Evolutionary conservation across 2,888 invertebrate species (phyloP).

Genomic region (Archaeoteleia sp.): DNA sequence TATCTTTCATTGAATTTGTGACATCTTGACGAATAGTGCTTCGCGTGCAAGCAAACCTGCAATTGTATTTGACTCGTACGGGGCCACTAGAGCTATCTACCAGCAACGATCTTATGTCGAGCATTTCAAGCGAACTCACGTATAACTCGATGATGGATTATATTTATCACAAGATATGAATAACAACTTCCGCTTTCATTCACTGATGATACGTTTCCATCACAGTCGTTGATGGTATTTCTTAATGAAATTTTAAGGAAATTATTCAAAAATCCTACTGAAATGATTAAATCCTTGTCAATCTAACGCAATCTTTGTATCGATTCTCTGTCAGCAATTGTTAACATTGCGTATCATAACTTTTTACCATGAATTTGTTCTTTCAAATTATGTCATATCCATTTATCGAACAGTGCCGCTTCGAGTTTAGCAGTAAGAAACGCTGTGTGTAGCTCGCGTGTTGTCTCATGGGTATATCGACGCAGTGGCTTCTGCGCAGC

Average conservation of each 20-base stretch:
- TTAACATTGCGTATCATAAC: too few species aligned
- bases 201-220: too few species aligned
- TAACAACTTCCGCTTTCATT: too few species aligned
- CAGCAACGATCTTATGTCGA: constrained; percentile 38
- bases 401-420: not conserved
- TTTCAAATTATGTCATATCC: not conserved
- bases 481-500: constrained; percentile 30
- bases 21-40: constrained; percentile 11
- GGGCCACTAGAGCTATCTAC: constrained; percentile 61
- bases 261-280: too few species aligned
- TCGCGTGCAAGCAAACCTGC: constrained; percentile 34
- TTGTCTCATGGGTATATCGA: constrained; percentile 10
- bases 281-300: too few species aligned
- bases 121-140: constrained; percentile 15
- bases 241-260: too few species aligned
- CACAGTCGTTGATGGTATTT: not conserved
- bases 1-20: constrained; percentile 8
- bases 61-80: constrained; percentile 53
- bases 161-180: not conserved
- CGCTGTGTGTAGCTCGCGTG: not conserved
- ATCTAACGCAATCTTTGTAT: too few species aligned
- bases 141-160: constrained; percentile 11
- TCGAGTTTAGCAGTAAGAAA: too few species aligned
- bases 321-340: too few species aligned
- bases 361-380: too few species aligned